Conservation (phyloP, 2,888 invertebrate species). For the Epinotia ramella region DNA sequence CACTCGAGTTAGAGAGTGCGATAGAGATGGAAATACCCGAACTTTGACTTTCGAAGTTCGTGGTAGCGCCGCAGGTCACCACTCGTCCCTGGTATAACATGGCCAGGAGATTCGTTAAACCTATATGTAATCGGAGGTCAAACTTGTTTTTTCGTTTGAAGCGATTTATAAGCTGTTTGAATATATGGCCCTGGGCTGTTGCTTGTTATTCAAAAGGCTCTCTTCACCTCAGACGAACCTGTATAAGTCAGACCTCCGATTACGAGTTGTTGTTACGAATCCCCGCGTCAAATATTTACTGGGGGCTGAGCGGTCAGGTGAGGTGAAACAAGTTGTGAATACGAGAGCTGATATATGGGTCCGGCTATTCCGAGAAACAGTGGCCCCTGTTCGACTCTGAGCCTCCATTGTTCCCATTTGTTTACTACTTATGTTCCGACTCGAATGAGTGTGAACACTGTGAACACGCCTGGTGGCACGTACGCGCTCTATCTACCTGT, state of each 20-base stretch:
- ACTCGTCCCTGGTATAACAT: background rate
- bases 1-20: too few species aligned
- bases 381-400: constrained; percentile 70
- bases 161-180: background rate
- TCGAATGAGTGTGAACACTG: constrained; percentile 40
- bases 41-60: too few species aligned
- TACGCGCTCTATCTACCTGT: constrained; percentile 51
- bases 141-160: background rate
- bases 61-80: too few species aligned
- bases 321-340: background rate
- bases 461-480: constrained; percentile 67
- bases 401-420: constrained; percentile 66
- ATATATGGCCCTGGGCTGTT: constrained; percentile 1
- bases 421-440: constrained; percentile 42
- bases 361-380: constrained; percentile 73
- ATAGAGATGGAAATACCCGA: too few species aligned
- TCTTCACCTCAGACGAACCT: background rate
- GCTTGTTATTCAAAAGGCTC: background rate
- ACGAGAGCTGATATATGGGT: constrained; percentile 49
- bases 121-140: background rate
- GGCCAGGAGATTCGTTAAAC: background rate
- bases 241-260: background rate
- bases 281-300: background rate
- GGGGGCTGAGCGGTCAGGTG: background rate
- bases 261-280: background rate